A percentile compares a stretch with the other conserved stretches of the same genome.
Conservation (phyloP, 2,888 invertebrate species). For the Sphaerophoria rueppellii region DNA sequence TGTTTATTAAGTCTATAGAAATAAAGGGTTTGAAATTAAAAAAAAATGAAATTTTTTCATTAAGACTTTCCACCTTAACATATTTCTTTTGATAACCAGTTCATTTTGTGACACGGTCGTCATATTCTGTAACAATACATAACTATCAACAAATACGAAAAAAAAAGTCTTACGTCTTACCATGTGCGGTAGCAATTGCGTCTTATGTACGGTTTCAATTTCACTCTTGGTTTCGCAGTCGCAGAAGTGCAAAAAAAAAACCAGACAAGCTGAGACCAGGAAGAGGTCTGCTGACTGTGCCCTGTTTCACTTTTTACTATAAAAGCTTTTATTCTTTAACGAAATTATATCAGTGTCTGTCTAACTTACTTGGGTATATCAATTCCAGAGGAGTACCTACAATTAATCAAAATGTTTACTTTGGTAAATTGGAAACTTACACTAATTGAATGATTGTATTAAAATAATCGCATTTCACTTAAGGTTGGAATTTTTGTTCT, state of each 20-base stretch:
- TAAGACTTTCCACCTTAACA: slow-evolving; percentile 7
- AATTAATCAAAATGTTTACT: slow-evolving; percentile 37
- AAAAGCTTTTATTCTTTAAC: slow-evolving; percentile 9
- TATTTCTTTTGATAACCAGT: slow-evolving; percentile 1
- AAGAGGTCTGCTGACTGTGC: slow-evolving; percentile 4
- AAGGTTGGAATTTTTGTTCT: slow-evolving; percentile 33
- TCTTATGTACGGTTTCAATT: slow-evolving; percentile 42
- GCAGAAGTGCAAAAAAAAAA: slow-evolving; percentile 5
- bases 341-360: slow-evolving; percentile 39
- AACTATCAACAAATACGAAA: neutral
- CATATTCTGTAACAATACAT: neutral
- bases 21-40: neutral
- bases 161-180: slow-evolving; percentile 14
- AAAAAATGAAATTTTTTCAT: slow-evolving; percentile 22
- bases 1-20: neutral
- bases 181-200: slow-evolving; percentile 1
- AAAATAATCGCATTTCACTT: neutral
- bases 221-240: slow-evolving; percentile 41
- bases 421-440: slow-evolving; percentile 24
- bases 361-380: slow-evolving; percentile 8
- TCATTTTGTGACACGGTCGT: slow-evolving; percentile 36
- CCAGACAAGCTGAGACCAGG: slow-evolving; percentile 26
- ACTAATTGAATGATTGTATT: neutral
- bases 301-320: slow-evolving; percentile 25
- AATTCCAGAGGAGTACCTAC: neutral